Percentiles rank a stretch among this genome's conserved stretches.
Evolutionary conservation across 1,140 invertebrate genomes (phyloP).

Genomic region (Platorchestia sp.): DNA sequence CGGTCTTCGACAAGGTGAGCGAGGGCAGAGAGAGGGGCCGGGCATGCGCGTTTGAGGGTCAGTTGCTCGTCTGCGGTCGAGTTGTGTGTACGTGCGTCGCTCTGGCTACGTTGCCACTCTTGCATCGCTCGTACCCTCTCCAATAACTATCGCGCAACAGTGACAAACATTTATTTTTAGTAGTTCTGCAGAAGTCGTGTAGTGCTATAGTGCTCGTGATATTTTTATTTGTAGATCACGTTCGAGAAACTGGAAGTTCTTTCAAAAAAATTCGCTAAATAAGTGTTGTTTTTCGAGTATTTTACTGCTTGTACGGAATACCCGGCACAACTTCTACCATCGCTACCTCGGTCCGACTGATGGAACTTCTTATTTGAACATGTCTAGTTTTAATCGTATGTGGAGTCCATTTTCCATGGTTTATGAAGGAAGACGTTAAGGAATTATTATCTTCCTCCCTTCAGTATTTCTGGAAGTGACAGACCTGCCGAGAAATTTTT

Average conservation of each 20-base stretch:
- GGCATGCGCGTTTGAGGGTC: constrained; percentile 36
- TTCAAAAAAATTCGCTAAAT: background rate
- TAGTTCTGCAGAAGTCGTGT: background rate
- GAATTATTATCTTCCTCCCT: too few relatives aligned
- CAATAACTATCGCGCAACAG: background rate
- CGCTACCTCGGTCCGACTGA: background rate
- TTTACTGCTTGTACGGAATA: background rate
- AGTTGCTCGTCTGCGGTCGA: constrained; percentile 34
- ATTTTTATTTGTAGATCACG: background rate
- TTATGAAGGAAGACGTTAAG: background rate
- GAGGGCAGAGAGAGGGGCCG: constrained; percentile 14
- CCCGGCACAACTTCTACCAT: background rate
- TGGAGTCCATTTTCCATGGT: background rate
- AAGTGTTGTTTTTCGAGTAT: background rate
- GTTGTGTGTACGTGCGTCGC: constrained; percentile 18
- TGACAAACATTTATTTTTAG: background rate
- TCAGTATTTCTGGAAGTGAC: too few relatives aligned
- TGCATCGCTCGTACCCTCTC: background rate
- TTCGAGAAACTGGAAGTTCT: background rate
- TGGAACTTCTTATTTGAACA: background rate
- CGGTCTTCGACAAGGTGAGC: background rate
- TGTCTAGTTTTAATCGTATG: background rate
- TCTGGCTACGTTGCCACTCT: background rate
- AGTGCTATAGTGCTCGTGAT: background rate
- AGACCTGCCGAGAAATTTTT: too few relatives aligned